Base-by-base conservation (phyloP, 1,140 invertebrate genomes). In the Macrobrachium nipponense region DNA sequence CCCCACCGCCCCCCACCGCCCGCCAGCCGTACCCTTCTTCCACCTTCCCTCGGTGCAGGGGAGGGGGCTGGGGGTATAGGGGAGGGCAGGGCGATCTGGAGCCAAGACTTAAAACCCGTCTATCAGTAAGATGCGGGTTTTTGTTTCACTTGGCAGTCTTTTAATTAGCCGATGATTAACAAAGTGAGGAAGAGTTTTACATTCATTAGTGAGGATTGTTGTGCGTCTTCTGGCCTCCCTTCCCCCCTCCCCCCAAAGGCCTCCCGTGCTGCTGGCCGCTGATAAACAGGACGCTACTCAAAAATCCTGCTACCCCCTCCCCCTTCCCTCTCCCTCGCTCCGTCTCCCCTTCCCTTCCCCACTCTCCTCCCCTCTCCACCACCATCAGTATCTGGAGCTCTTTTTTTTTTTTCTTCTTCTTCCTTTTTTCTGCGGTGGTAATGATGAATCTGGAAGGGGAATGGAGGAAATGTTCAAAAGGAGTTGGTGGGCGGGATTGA, bases 161-260 rank as follows among this genome's bases (percentile, higher is more conserved):
- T 86, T 86, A 86, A 86, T 86, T 86, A 86, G 83, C 51, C 77
- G 83, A 86, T 86, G 83, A 86, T 86, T 86, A 86, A 80, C 73
- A 78, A 61, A 27, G 64, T 58, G 72, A 75, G 72, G 44, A 64
- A 80, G 76, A 86, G 83, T 86, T 86, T 86, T 80, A 86, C 83
- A 86, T 86, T 86, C 83, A 86, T 86, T 86, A 86, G 77, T 18
- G 64, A 59, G 83, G 83, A 86, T 86, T 79, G 76, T 86, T 70
- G 76, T 72, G 60, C 82, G 82, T 78, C 62, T 62, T 36, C 36
- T 27, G 27, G 36, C 44, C 23, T 8, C 59, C 18, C 62, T 62
- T 44, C 75, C 75, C 27, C 20, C 27, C n/a, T 36, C 10, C 20
- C 82, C 44, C 82, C 68, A 27, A 77, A 27, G 66, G 44, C 66